A percentile compares a stretch with the other conserved stretches of the same genome.
Conservation (phyloP, 2,888 invertebrate species). For the Catocala sponsa region DNA sequence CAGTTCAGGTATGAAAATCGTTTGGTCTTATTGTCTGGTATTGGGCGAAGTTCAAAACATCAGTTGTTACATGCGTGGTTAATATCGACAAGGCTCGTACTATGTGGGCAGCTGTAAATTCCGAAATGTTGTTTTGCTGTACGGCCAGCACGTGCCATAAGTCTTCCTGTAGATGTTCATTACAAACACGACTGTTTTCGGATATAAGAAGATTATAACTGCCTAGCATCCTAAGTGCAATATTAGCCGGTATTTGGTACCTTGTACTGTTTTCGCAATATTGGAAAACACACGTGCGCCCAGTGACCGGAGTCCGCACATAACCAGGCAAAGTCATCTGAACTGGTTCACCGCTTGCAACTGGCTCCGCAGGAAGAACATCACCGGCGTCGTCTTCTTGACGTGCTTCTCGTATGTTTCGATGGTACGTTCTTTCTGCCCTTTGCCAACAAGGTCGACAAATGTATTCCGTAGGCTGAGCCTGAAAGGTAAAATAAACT, state of each 20-base stretch:
- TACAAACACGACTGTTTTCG: too few species aligned
- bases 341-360: not conserved
- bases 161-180: too few species aligned
- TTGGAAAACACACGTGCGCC: too few species aligned
- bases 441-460: too few species aligned
- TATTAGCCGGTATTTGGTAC: too few species aligned
- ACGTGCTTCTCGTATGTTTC: not conserved
- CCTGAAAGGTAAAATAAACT: not conserved
- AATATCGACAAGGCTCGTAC: slow-evolving; percentile 16
- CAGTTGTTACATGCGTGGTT: slow-evolving; percentile 16
- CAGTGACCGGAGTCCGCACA: too few species aligned
- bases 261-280: too few species aligned
- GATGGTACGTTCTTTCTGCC: not conserved
- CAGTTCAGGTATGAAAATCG: not conserved
- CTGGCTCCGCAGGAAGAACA: not conserved
- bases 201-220: too few species aligned
- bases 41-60: slow-evolving; percentile 20
- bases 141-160: not conserved
- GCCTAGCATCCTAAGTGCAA: too few species aligned
- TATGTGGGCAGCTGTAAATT: slow-evolving; percentile 28
- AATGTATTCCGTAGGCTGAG: not conserved
- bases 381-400: not conserved
- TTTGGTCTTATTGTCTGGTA: slow-evolving; percentile 10
- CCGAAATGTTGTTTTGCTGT: slow-evolving; percentile 21
- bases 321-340: too few species aligned